Evolutionary conservation across 2,113 vertebrate genomes (phyloP), one percentile per base, ranked within the genome.

Genomic region (Equus quagga): DNA sequence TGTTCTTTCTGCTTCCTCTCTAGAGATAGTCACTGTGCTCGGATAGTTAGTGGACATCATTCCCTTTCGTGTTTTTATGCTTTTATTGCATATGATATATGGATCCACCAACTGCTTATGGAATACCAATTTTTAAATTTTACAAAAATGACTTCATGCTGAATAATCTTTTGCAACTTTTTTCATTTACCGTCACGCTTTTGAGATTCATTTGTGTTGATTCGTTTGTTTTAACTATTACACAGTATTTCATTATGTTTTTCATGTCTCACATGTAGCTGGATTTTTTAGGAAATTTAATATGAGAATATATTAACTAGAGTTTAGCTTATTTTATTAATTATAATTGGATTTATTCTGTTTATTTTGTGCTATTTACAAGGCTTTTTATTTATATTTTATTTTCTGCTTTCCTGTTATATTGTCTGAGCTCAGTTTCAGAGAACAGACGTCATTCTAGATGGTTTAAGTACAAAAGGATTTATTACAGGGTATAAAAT

Each of bases 401-500:
- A 58, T 67, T 89, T 95, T 54, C 79, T 83, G 60, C 73, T 82
- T 97, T 92, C 33, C 31, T 80, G 44, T 78, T 69, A n/a, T 69
- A 58, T 56, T 89, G 18, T 46, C 51, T 58, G 62, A 23, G n/a
- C 94, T 83, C n/a, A 14, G 31, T 96, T 96, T 96, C 89, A 73
- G 64, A 67, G 41, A 94, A 82, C 65, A 94, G 60, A 80, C 36
- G 44, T 69, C 54, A 82, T 87, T 91, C 44, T 70, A 56, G 41
- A 51, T 65, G 33, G 15, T 85, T 93, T 70, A 84, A 72, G 64
- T 73, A 73, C 13, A 79, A 72, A 95, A 82, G 49, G 17, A 26
- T 81, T 60, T 60, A 81, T 79, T 58, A 28, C 6, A 90, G 80
- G 49, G 36, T 90, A 14, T 91, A 70, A 91, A 60, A 76, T 56